Percentiles rank a stretch among this genome's conserved stretches.
Evolutionary conservation across 2,888 invertebrate genomes (phyloP).

Genomic region (Archips crataeganus): DNA sequence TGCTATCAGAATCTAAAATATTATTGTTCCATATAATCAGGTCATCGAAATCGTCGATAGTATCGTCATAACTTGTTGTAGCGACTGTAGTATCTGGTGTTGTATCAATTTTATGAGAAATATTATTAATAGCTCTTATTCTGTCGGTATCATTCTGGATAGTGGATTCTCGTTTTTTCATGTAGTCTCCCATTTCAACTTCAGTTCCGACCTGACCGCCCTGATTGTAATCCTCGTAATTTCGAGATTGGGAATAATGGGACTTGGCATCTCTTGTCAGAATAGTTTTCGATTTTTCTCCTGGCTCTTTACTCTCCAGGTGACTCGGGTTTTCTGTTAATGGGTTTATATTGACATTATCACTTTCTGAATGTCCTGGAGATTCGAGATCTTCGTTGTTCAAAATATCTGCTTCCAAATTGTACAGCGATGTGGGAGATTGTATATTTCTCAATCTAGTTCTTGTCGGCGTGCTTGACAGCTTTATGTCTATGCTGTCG

Average conservation of each 20-base stretch:
- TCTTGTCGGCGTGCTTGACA: conserved; percentile 25
- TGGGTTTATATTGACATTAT: not conserved
- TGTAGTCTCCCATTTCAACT: not conserved
- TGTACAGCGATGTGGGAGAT: not conserved
- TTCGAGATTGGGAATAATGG: not conserved
- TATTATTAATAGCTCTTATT: not conserved
- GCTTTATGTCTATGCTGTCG: conserved; percentile 41
- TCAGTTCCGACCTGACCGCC: not conserved
- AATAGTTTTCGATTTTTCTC: not conserved
- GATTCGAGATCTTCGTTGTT: not conserved
- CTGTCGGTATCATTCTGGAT: not conserved
- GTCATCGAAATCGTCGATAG: conserved; percentile 59
- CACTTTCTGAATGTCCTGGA: not conserved
- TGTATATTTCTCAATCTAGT: not conserved
- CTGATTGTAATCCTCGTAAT: not conserved
- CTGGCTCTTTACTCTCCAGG: not conserved
- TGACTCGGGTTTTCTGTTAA: not conserved
- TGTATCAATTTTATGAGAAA: not conserved
- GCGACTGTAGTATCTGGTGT: not conserved
- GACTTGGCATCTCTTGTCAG: not conserved
- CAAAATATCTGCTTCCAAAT: not conserved
- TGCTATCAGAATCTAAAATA: conserved; percentile 53
- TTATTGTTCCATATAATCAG: conserved; percentile 62
- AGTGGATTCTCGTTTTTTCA: not conserved
- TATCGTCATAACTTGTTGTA: conserved; percentile 47